phyloP scores from a whole-genome alignment of 2,113 vertebrate species.

The Saccopteryx bilineata region DNA sequence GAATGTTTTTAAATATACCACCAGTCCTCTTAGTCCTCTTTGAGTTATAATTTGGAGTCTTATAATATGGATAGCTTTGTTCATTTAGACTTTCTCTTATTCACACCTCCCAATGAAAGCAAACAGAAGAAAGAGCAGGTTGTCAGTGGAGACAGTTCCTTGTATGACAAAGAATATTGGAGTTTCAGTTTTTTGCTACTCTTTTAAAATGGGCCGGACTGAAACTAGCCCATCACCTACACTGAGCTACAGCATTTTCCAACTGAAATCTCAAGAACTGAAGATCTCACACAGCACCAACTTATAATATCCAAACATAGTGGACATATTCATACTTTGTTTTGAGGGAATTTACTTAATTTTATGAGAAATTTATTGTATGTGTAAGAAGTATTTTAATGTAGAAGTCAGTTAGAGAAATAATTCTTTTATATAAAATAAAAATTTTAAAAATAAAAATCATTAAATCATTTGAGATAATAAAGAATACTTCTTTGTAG shows the following conservation, averaged over 20 bases:
- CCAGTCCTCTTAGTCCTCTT: neutral
- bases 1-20: neutral
- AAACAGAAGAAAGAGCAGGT: neutral
- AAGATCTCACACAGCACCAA: neutral
- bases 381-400: neutral
- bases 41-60: neutral
- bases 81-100: neutral
- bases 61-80: neutral
- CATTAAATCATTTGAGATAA: neutral
- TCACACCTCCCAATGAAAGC: neutral
- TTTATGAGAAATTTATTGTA: neutral
- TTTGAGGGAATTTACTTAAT: conserved; percentile 5
- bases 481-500: neutral
- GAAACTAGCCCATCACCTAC: neutral
- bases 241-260: neutral
- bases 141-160: neutral
- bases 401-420: neutral
- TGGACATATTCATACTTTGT: neutral
- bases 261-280: neutral
- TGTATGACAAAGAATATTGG: neutral
- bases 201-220: neutral
- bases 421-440: neutral
- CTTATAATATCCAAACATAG: neutral
- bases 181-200: neutral
- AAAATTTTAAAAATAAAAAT: neutral